Conservation (phyloP, 1,140 invertebrate species). For the Halictus rubicundus region DNA sequence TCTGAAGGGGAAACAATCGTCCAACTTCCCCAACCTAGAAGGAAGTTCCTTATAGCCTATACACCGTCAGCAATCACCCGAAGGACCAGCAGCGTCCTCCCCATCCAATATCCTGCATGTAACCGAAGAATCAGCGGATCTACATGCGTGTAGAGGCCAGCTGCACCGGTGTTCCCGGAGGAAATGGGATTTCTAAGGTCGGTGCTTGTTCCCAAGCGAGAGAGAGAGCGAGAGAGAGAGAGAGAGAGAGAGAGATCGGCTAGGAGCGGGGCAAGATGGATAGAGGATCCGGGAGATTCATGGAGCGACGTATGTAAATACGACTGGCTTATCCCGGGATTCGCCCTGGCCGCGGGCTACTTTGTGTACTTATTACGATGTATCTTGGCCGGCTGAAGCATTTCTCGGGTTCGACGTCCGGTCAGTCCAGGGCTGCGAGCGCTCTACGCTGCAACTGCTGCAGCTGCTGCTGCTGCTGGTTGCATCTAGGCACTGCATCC, state of each 20-base stretch:
- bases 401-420: slow-evolving; percentile 78
- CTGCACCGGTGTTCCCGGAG: background rate
- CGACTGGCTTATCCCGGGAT: slow-evolving; percentile 20
- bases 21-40: too few relatives aligned
- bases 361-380: slow-evolving; percentile 74
- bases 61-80: too few relatives aligned
- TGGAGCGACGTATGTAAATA: slow-evolving; percentile 37
- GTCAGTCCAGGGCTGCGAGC: slow-evolving; percentile 67
- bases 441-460: too few relatives aligned
- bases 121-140: too few relatives aligned
- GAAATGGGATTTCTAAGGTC: background rate
- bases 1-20: too few relatives aligned
- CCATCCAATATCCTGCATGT: too few relatives aligned
- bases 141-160: too few relatives aligned
- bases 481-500: slow-evolving; percentile 24
- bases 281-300: background rate
- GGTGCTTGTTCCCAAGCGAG: background rate
- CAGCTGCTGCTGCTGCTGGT: background rate
- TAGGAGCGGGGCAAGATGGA: background rate
- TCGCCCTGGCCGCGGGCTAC: slow-evolving; percentile 63
- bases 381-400: slow-evolving; percentile 67
- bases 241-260: too few relatives aligned
- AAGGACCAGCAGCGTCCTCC: too few relatives aligned
- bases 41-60: too few relatives aligned
- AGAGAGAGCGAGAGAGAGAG: too few relatives aligned